Conservation (phyloP, 2,797 vertebrate genomes). For the Xyrichtys novacula region DNA sequence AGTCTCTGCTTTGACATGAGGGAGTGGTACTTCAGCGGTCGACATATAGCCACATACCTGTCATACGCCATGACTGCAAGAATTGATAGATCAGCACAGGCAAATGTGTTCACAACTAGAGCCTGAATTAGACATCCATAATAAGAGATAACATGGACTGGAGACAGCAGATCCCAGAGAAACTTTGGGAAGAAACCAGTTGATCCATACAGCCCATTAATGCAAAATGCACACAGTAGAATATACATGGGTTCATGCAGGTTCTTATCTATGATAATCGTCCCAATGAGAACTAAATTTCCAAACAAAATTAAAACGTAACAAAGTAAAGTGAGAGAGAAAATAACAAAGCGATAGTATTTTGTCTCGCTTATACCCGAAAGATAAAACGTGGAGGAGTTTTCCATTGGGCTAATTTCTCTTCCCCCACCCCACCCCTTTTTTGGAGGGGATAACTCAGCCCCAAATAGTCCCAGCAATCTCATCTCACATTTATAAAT, state of each 20-base stretch:
- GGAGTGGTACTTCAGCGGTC: no score
- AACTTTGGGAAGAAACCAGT: no score
- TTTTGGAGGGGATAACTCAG: not conserved
- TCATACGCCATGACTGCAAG: conserved; percentile 63
- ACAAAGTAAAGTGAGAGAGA: conserved; percentile 48
- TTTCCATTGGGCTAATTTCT: no score
- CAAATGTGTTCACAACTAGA: conserved; percentile 46
- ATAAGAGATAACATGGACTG: conserved; percentile 64
- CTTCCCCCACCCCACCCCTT: no score
- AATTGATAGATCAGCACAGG: conserved; percentile 41
- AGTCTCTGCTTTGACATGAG: no score
- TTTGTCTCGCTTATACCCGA: conserved; percentile 57
- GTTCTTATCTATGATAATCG: no score
- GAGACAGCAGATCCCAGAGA: no score
- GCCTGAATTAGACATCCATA: conserved; percentile 58
- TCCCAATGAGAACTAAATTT: conserved; percentile 29
- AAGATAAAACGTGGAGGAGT: conserved; percentile 57
- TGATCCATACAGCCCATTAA: no score
- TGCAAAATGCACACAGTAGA: no score
- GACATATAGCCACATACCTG: no score
- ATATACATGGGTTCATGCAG: no score
- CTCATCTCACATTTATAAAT: conserved; percentile 2
- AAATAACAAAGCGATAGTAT: conserved; percentile 28
- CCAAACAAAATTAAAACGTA: conserved; percentile 38
- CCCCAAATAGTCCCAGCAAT: not conserved